These are phyloP conservation scores for Apeira syringaria DNA, from an alignment of 2,888 invertebrate species.

Conservation along the genomic window DNA sequence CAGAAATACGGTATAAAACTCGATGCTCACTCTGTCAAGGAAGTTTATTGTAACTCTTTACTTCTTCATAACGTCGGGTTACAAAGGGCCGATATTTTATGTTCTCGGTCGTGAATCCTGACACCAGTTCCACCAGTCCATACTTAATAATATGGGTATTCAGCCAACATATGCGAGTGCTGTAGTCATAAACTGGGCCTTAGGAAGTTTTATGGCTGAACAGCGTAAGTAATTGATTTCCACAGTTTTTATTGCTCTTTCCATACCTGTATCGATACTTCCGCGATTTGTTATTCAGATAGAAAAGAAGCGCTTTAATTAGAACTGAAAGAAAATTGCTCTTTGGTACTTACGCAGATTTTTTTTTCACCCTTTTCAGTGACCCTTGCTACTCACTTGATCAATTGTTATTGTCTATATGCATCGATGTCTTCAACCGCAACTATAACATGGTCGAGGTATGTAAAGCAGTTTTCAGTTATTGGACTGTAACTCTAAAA, in stretches of 20 bases:
- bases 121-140: conserved; percentile 28
- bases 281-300: too few species aligned
- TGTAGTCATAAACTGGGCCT: conserved; percentile 47
- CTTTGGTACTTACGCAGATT: too few species aligned
- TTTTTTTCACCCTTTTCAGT: too few species aligned
- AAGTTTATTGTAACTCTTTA: conserved; percentile 22
- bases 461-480: too few species aligned
- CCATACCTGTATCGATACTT: conserved; percentile 24
- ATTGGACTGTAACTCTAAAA: too few species aligned
- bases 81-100: conserved; percentile 29
- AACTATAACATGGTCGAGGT: too few species aligned
- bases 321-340: too few species aligned
- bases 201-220: conserved; percentile 46
- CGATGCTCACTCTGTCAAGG: conserved; percentile 10
- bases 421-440: too few species aligned
- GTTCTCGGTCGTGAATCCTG: conserved; percentile 34
- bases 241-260: conserved; percentile 36
- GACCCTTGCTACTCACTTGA: too few species aligned
- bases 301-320: too few species aligned
- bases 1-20: conserved; percentile 8
- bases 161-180: conserved; percentile 49
- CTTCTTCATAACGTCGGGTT: conserved; percentile 25
- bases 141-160: conserved; percentile 45
- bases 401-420: too few species aligned
- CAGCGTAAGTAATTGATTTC: conserved; percentile 51